Evolutionary conservation across 2,113 vertebrate genomes (phyloP), one percentile per base, ranked within the genome.

Genomic region (Lepisosteus oculatus): DNA sequence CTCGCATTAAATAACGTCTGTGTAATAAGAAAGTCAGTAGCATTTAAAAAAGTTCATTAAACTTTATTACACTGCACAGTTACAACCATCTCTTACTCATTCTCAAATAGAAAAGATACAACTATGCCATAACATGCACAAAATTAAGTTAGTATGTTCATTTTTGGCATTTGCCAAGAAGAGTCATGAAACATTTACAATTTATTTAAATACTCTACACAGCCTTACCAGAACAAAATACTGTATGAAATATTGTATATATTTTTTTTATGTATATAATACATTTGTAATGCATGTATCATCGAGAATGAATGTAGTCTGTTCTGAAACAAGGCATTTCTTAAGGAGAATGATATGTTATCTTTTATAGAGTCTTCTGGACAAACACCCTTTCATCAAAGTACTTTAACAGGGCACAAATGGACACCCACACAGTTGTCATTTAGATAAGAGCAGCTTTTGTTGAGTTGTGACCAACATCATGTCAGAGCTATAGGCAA

Each of bases 31-130:
- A 45, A 63, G 68, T 75, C 71, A 69, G 71, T 55, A 42, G 62
- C 41, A 57, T 76, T 75, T 92, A 90, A 69, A 81, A 94, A 94
- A 94, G 88, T 91, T 93, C 84, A 87, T 87, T 73, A 82, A 92
- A 93, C 88, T 93, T 94, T 93, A 93, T 94, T 94, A 93, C 92
- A 94, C 93, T 91, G 89, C 89, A 93, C 92, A 92, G 91, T 93
- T 91, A 93, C 93, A 93, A 93, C 90, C 92, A 90, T 92, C 90
- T 91, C 85, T 80, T 93, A 89, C 92, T 92, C 90, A 90, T 89
- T 88, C 86, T 88, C 89, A 93, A 92, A 92, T 94, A 93, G 91
- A 93, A 94, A 92, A 91, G 86, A 93, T 91, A 92, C 91, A 93
- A 86, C 92, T 92, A 93, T 91, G 90, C 91, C 92, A 92, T 89